phyloP scores from a whole-genome alignment of 2,888 invertebrate species.

The Athalia circularis region DNA sequence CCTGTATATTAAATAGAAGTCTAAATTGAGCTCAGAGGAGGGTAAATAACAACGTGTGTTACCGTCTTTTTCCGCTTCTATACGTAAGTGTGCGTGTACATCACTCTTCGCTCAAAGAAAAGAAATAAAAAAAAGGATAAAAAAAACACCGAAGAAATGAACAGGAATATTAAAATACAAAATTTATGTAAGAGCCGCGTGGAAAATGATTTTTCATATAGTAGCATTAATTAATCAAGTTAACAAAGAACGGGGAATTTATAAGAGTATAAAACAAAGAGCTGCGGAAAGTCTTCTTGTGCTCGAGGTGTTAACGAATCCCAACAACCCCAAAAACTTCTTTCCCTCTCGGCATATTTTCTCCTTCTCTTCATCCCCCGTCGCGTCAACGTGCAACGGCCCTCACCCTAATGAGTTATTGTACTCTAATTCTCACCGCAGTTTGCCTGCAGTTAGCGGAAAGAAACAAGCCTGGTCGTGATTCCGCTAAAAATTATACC shows the following conservation, averaged over 20 bases:
- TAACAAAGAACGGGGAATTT: slow-evolving; percentile 28
- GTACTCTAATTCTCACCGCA: slow-evolving; percentile 40
- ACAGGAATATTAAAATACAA: background rate
- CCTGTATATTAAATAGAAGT: too few relatives aligned
- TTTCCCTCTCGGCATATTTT: background rate
- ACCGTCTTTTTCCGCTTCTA: too few relatives aligned
- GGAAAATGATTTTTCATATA: background rate
- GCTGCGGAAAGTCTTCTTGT: slow-evolving; percentile 1
- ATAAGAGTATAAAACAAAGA: slow-evolving; percentile 34
- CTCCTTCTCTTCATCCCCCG: slow-evolving; percentile 23
- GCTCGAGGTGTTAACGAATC: slow-evolving; percentile 42
- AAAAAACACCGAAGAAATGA: background rate
- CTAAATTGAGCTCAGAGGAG: too few relatives aligned
- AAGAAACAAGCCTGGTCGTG: slow-evolving; percentile 25
- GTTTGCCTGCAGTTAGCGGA: slow-evolving; percentile 36
- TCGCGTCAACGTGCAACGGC: background rate
- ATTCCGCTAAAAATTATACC: background rate
- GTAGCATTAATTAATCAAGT: slow-evolving; percentile 30
- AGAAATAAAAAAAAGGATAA: background rate
- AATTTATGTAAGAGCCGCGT: background rate
- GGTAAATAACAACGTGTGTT: too few relatives aligned
- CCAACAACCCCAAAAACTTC: slow-evolving; percentile 41
- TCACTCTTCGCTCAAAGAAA: too few relatives aligned
- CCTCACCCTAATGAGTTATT: slow-evolving; percentile 37
- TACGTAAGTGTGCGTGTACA: too few relatives aligned